phyloP scores from a whole-genome alignment of 1,140 invertebrate species.

The Aphaenogaster rudis region DNA sequence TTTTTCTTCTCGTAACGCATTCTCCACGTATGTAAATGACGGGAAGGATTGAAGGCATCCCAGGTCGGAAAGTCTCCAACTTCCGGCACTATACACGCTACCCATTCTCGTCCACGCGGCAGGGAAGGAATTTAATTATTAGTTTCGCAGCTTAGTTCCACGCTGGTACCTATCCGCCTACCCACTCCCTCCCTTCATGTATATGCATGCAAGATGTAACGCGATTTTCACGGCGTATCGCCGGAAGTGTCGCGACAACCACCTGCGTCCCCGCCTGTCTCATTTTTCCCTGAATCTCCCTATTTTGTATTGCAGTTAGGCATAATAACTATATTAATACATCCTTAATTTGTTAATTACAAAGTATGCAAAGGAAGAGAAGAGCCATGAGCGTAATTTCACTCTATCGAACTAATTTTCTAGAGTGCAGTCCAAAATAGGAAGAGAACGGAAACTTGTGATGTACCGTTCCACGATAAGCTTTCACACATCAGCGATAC shows the following conservation, averaged over 20 bases:
- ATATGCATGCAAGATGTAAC: slow-evolving; percentile 81
- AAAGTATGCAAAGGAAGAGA: neutral
- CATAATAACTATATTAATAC: slow-evolving; percentile 16
- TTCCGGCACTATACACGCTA: slow-evolving; percentile 61
- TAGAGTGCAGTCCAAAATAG: neutral
- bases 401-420: neutral
- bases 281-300: neutral
- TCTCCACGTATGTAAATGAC: slow-evolving; percentile 61
- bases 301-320: neutral
- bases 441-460: neutral
- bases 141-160: slow-evolving; percentile 82
- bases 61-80: slow-evolving; percentile 68
- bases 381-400: neutral
- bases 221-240: slow-evolving; percentile 73
- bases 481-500: neutral
- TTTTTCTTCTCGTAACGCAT: slow-evolving; percentile 57
- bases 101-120: slow-evolving; percentile 59
- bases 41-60: slow-evolving; percentile 62
- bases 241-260: slow-evolving; percentile 44
- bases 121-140: slow-evolving; percentile 82
- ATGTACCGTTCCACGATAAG: neutral
- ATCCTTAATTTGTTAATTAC: neutral
- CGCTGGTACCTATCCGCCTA: slow-evolving; percentile 70
- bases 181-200: slow-evolving; percentile 74
- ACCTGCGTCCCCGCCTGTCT: neutral